Base-by-base conservation (phyloP, 2,888 invertebrate genomes). In the Synergus japonicus region DNA sequence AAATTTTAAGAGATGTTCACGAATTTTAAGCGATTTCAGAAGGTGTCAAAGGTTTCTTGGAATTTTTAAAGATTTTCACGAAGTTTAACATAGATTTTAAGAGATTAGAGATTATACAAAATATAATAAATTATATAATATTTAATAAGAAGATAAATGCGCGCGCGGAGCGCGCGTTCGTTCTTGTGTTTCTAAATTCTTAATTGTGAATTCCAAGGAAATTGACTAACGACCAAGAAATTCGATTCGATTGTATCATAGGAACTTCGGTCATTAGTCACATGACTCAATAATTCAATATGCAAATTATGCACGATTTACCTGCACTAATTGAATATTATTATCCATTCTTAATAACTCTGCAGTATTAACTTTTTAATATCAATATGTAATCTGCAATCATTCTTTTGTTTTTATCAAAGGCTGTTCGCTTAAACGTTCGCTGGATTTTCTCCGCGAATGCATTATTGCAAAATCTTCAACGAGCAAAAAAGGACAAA, bases 251-350 rank as follows among this genome's bases (percentile, higher is more conserved):
- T 65, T 46, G 18, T 46, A 69, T 69, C 49, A 49, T 3, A 49
- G 43, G 69, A 22, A 22, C 69, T 69, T 7, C 22, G 13, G 29
- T 44, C 46, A 43, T 69, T 69, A 69, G 69, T 49, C 65, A 65
- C 65, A 65, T 4, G 58, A 18, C 58, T 58, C 58, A 58, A 58
- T 58, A 58, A 58, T 58, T 58, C 58, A 69, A 18, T 46, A 49
- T 69, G 69, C 69, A 69, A 69, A 69, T 29, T 8, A 69, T 22
- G 18, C 46, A 15, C 44, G n/a, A 46, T 22, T 67, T 22, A 67
- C 44, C 22, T 67, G 46, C 46, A 49, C 46, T 69, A 69, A 69
- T 46, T 46, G 46, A 69, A 69, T 69, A 69, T 69, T 69, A 69
- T 69, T 69, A 18, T 22, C 8, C 13, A 8, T 22, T 18, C 46